Evolutionary conservation across 1,140 invertebrate genomes (phyloP).

Genomic region (Macrobrachium nipponense): DNA sequence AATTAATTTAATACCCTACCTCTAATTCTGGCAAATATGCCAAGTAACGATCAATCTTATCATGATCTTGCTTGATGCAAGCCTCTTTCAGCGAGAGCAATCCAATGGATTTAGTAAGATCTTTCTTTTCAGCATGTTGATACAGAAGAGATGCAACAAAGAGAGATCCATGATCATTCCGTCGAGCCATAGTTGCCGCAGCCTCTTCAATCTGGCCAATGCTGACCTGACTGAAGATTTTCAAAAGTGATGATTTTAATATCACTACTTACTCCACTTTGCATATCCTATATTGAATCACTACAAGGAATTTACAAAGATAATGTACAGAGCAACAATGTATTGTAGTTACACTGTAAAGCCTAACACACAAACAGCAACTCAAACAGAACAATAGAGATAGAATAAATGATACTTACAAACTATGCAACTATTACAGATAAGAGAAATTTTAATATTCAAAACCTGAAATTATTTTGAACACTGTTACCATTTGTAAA

Average conservation of each 20-base stretch:
- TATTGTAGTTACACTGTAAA: no score
- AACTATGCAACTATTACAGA: no score
- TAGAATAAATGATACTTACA: no score
- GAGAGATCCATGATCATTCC: slow-evolving; percentile 47
- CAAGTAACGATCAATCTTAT: slow-evolving; percentile 24
- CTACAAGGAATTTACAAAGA: background rate
- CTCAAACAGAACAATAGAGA: no score
- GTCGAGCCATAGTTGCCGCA: slow-evolving; percentile 42
- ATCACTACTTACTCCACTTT: background rate
- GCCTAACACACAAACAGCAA: no score
- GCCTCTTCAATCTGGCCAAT: slow-evolving; percentile 38
- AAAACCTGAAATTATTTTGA: no score
- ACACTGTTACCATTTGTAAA: no score
- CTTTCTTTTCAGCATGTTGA: background rate
- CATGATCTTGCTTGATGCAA: slow-evolving; percentile 15
- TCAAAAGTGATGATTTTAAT: background rate
- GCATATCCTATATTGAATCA: background rate
- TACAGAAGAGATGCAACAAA: slow-evolving; percentile 45
- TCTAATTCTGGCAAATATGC: slow-evolving; percentile 19
- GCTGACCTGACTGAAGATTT: slow-evolving; percentile 46
- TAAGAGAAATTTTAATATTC: no score
- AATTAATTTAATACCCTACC: background rate
- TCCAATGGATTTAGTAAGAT: slow-evolving; percentile 17
- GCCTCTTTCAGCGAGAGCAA: slow-evolving; percentile 41
- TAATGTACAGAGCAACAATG: no score